Conservation (phyloP, 2,888 invertebrate species). For the Drosophila melanosoma region DNA sequence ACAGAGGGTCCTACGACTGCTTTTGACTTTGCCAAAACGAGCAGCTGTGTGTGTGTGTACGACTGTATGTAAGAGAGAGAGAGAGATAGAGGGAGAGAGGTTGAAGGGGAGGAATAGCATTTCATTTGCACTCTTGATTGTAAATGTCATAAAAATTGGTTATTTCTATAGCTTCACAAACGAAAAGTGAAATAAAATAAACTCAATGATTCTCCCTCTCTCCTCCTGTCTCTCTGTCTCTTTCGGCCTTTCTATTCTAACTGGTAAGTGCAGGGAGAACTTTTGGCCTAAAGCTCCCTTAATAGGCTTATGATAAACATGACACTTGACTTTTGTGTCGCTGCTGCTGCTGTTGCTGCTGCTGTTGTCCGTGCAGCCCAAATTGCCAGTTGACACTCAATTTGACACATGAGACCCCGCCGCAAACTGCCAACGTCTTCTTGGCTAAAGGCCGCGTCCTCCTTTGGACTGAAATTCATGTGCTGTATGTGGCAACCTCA, state of each 20-base stretch:
- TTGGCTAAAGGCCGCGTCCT: slow-evolving; percentile 38
- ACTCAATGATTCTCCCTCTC: neutral
- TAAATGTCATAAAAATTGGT: slow-evolving; percentile 69
- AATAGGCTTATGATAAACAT: slow-evolving; percentile 84
- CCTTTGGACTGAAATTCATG: slow-evolving; percentile 24
- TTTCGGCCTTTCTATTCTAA: neutral
- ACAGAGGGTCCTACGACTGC: slow-evolving; percentile 48
- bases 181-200: slow-evolving; percentile 9
- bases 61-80: neutral
- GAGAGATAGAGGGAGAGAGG: neutral
- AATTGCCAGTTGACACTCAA: slow-evolving; percentile 84
- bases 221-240: neutral
- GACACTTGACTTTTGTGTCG: slow-evolving; percentile 79
- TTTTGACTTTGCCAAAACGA: slow-evolving; percentile 71
- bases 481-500: slow-evolving; percentile 69
- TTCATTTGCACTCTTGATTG: slow-evolving; percentile 48
- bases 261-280: slow-evolving; percentile 4
- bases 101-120: slow-evolving; percentile 17
- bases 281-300: slow-evolving; percentile 71
- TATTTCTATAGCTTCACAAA: slow-evolving; percentile 72
- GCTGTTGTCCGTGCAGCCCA: slow-evolving; percentile 53
- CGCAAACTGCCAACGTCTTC: slow-evolving; percentile 50
- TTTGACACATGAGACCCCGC: slow-evolving; percentile 79
- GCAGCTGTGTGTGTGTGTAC: slow-evolving; percentile 59
- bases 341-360: slow-evolving; percentile 13